Percentiles rank a stretch among this genome's conserved stretches.
phyloP scores from a whole-genome alignment of 2,888 invertebrate genomes.

The Cacoxenus indagator region DNA sequence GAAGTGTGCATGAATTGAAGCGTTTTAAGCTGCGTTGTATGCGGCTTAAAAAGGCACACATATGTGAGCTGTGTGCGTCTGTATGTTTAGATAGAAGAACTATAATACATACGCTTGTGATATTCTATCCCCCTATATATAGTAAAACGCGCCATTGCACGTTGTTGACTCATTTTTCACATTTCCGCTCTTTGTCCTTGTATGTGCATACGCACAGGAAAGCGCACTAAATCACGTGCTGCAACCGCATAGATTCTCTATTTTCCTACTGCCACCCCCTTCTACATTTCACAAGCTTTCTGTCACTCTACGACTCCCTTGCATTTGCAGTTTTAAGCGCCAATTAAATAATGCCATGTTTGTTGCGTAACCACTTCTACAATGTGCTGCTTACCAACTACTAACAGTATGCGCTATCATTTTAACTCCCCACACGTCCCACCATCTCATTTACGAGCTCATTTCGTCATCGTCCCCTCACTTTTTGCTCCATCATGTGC shows the following conservation, averaged over 20 bases:
- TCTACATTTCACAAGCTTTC: not conserved
- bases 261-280: not conserved
- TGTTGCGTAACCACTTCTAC: not conserved
- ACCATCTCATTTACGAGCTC: not conserved
- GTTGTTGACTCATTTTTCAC: constrained; percentile 46
- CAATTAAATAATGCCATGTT: constrained; percentile 51
- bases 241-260: not conserved
- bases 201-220: not conserved
- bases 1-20: not conserved
- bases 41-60: not conserved
- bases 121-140: not conserved
- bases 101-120: not conserved
- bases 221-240: constrained; percentile 11
- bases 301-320: not conserved
- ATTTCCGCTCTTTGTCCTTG: constrained; percentile 42
- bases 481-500: not conserved
- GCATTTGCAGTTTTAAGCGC: constrained; percentile 47
- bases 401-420: not conserved
- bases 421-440: not conserved
- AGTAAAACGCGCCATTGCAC: not conserved
- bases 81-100: not conserved
- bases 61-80: not conserved
- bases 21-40: not conserved
- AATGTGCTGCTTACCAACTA: not conserved
- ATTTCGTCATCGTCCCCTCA: not conserved